These are phyloP conservation scores for Addax nasomaculatus DNA, from an alignment of 2,113 vertebrate species.

Conservation along the genomic window DNA sequence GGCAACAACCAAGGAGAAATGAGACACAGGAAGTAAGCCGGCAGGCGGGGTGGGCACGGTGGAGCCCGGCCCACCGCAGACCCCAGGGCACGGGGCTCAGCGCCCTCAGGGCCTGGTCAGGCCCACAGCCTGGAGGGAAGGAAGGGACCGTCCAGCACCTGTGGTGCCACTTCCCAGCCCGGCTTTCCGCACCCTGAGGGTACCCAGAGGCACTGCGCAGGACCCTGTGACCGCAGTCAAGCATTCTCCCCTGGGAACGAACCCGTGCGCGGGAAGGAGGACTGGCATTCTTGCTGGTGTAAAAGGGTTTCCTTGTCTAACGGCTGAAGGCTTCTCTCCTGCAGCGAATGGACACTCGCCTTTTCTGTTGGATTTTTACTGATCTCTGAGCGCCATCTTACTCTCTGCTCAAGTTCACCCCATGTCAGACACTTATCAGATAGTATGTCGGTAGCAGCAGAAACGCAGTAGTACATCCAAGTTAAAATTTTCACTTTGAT, in stretches of 20 bases:
- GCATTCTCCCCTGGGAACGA: not conserved
- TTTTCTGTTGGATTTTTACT: slow-evolving; percentile 19
- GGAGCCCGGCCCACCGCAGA: not conserved
- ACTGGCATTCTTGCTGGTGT: rapidly evolving
- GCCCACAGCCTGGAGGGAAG: not conserved
- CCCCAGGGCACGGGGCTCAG: not conserved
- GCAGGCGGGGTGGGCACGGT: rapidly evolving
- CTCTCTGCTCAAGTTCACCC: slow-evolving; percentile 10
- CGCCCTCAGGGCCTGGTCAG: not conserved
- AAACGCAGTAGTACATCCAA: slow-evolving; percentile 75
- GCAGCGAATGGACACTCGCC: not conserved
- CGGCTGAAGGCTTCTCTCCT: not conserved
- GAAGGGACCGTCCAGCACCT: not conserved
- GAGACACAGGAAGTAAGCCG: not conserved
- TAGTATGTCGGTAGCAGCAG: slow-evolving; percentile 74
- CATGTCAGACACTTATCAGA: slow-evolving; percentile 67
- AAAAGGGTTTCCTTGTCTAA: rapidly evolving
- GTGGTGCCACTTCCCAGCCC: not conserved
- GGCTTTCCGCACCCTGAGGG: not conserved
- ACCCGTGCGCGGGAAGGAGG: not conserved
- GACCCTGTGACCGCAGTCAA: not conserved
- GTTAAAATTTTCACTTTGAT: slow-evolving; percentile 81
- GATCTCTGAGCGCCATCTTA: slow-evolving; percentile 24
- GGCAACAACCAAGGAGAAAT: not conserved
- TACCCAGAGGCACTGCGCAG: not conserved